A percentile compares a stretch with the other conserved stretches of the same genome.
These are phyloP conservation scores for Stichodactyla mertensii DNA, from an alignment of 64 coral and sea anemone species.

Conservation along the genomic window DNA sequence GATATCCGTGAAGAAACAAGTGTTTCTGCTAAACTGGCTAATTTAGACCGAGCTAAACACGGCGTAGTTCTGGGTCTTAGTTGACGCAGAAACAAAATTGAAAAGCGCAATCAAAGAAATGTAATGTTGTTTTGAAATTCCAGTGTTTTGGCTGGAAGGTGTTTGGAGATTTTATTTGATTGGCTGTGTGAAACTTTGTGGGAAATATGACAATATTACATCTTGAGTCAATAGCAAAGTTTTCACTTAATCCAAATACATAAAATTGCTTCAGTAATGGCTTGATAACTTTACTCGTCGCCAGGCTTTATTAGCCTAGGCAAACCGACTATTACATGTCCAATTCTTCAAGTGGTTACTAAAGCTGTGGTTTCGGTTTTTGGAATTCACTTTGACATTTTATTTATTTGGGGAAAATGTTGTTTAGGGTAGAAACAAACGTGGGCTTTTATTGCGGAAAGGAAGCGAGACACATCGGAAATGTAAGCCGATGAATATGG, in stretches of 20 bases:
- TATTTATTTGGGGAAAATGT: not conserved
- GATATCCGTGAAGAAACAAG: no score
- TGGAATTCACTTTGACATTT: not conserved
- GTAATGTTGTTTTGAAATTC: not conserved
- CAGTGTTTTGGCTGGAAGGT: not conserved
- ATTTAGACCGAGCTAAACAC: no score
- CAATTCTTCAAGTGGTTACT: not conserved
- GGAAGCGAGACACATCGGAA: not conserved
- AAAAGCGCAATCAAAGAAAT: not conserved
- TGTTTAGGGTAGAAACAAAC: not conserved
- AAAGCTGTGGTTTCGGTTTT: not conserved
- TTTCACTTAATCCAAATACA: slow-evolving; percentile 3
- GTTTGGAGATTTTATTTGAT: not conserved
- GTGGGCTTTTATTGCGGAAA: slow-evolving; percentile 8
- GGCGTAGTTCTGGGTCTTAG: no score
- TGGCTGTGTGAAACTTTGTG: not conserved
- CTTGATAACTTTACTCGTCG: not conserved
- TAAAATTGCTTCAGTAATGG: not conserved
- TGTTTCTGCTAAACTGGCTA: no score
- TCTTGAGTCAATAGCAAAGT: not conserved
- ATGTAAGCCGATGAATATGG: not conserved
- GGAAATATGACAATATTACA: slow-evolving; percentile 2
- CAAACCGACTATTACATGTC: not conserved
- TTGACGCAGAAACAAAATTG: not conserved
- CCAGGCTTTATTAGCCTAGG: not conserved